phyloP scores from a whole-genome alignment of 2,113 vertebrate genomes.

The Colius striatus region DNA sequence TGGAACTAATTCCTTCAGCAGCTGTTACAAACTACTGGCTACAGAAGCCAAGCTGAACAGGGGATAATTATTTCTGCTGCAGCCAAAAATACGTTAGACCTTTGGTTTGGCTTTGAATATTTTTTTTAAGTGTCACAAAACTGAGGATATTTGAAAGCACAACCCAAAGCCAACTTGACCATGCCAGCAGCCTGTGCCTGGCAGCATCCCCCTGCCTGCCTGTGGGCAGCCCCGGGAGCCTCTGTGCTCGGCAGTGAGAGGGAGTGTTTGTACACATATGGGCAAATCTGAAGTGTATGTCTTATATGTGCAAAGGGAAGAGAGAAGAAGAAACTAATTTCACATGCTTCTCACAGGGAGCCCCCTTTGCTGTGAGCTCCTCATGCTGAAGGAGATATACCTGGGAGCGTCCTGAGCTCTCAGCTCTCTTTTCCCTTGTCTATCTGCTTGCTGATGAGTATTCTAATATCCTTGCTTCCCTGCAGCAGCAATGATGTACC shows the following conservation, averaged over 20 bases:
- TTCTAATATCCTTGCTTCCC: not conserved
- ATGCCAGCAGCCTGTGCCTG: fast-evolving
- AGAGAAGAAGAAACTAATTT: not conserved
- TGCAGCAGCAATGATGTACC: not conserved
- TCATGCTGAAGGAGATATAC: not conserved
- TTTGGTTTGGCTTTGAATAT: not conserved
- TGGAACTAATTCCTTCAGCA: constrained; percentile 9
- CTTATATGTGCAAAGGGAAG: not conserved
- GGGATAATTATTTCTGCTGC: not conserved
- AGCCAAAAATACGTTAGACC: not conserved
- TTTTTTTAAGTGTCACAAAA: not conserved
- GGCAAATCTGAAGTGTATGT: too few relatives aligned
- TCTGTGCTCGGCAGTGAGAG: not conserved
- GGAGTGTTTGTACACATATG: too few relatives aligned
- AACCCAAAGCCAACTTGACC: not conserved
- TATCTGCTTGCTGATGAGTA: not conserved
- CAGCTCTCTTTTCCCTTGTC: not conserved
- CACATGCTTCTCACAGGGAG: not conserved
- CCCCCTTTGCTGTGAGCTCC: not conserved
- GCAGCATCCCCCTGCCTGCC: not conserved
- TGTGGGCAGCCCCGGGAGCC: not conserved
- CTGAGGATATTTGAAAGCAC: not conserved
- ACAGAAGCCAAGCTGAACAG: not conserved
- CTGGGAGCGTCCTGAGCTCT: not conserved
- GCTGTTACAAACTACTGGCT: constrained; percentile 4